Evolutionary conservation across 2,113 vertebrate genomes (phyloP).

Genomic region (Tautogolabrus adspersus): DNA sequence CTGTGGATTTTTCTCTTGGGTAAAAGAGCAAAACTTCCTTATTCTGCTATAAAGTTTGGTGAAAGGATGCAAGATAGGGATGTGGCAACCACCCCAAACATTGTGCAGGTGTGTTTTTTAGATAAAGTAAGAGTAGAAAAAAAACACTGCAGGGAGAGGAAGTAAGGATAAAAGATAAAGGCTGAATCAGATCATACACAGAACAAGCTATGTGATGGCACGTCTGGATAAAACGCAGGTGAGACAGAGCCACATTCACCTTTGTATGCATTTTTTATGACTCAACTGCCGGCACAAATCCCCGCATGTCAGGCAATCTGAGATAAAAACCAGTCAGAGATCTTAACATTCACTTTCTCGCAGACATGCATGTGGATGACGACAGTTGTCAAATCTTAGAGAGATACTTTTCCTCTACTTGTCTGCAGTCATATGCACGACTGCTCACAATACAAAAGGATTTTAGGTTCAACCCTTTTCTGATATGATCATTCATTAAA

Average conservation of each 20-base stretch:
- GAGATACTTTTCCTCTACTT: constrained; percentile 12
- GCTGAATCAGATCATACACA: constrained; percentile 49
- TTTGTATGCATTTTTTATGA: constrained; percentile 53
- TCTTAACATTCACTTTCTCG: constrained; percentile 25
- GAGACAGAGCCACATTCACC: constrained; percentile 51
- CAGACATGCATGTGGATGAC: constrained; percentile 31
- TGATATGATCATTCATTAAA: background rate
- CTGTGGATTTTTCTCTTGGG: constrained; percentile 63
- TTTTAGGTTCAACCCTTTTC: background rate
- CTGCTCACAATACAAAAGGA: background rate
- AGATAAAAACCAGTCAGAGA: constrained; percentile 40
- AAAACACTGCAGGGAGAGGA: constrained; percentile 39
- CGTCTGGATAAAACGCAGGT: constrained; percentile 45
- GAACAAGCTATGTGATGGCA: constrained; percentile 48
- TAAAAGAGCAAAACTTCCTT: constrained; percentile 58
- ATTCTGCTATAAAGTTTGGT: constrained; percentile 62
- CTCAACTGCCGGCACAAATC: constrained; percentile 34
- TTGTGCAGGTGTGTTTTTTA: constrained; percentile 53
- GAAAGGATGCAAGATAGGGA: constrained; percentile 47
- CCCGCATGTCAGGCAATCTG: constrained; percentile 42
- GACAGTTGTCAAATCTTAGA: constrained; percentile 38
- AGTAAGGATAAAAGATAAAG: constrained; percentile 53
- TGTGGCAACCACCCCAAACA: constrained; percentile 54
- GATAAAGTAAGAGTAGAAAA: constrained; percentile 61
- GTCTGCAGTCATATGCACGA: constrained; percentile 2